phyloP scores from a whole-genome alignment of 2,888 invertebrate genomes.

The Kuschelorhynchus macadamiae region DNA sequence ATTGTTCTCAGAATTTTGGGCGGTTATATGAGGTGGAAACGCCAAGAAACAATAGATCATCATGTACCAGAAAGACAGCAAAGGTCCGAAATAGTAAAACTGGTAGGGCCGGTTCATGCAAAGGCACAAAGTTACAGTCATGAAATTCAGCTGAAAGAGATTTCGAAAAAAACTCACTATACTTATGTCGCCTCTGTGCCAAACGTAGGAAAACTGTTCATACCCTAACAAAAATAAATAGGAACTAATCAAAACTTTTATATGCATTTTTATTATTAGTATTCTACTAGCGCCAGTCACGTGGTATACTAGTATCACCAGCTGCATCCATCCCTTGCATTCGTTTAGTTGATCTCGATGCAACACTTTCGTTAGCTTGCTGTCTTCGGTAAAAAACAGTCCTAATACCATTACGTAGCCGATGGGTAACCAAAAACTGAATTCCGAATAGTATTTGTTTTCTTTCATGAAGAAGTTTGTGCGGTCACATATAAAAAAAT shows the following conservation, averaged over 20 bases:
- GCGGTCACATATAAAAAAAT: constrained; percentile 95
- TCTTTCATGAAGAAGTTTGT: constrained; percentile 99
- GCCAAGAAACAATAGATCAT: constrained; percentile 82
- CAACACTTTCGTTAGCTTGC: constrained; percentile 84
- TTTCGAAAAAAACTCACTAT: constrained; percentile 82
- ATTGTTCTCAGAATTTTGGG: constrained; percentile 83
- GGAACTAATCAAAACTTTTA: constrained; percentile 89
- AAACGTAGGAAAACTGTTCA: constrained; percentile 93
- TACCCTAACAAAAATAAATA: constrained; percentile 95
- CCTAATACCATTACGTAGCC: constrained; percentile 94
- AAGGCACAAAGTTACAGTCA: constrained; percentile 91
- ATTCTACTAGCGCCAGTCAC: constrained; percentile 95
- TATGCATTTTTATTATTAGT: constrained; percentile 93
- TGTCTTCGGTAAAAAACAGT: constrained; percentile 94
- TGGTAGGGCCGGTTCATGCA: constrained; percentile 98
- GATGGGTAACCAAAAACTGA: constrained; percentile 96
- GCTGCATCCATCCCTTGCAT: constrained; percentile 97
- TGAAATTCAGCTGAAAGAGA: constrained; percentile 90
- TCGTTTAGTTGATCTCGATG: constrained; percentile 96
- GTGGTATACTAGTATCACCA: constrained; percentile 94
- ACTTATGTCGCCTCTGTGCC: constrained; percentile 90
- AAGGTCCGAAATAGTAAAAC: constrained; percentile 96
- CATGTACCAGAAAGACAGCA: constrained; percentile 95
- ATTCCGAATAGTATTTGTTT: constrained; percentile 96
- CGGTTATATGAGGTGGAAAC: constrained; percentile 86